These are phyloP conservation scores for Eclectus roratus DNA, from an alignment of 2,113 vertebrate species.

Conservation along the genomic window DNA sequence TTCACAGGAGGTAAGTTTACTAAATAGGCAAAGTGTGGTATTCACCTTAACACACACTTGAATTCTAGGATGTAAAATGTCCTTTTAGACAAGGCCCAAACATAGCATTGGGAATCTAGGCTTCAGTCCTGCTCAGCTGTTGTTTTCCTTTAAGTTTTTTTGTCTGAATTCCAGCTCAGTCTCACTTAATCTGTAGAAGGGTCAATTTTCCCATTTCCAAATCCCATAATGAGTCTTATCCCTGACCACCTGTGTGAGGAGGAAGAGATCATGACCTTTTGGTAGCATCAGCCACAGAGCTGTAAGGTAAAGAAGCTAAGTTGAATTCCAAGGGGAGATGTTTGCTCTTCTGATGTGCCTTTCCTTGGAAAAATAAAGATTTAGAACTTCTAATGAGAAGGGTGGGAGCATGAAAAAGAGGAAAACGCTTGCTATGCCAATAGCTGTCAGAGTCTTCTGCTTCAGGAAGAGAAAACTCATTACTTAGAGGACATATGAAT, in stretches of 20 bases:
- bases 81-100: background rate
- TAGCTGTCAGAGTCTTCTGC: background rate
- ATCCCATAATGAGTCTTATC: background rate
- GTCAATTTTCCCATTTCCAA: background rate
- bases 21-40: background rate
- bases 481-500: background rate
- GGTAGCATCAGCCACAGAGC: background rate
- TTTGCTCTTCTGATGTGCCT: background rate
- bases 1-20: background rate
- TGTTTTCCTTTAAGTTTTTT: background rate
- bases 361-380: background rate
- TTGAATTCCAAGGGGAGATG: background rate
- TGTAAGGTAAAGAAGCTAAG: background rate
- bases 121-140: background rate
- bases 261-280: background rate
- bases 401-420: background rate
- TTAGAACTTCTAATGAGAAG: background rate
- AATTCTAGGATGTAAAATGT: background rate
- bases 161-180: background rate
- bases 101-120: background rate
- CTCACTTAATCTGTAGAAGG: background rate
- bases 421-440: background rate
- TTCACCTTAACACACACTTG: background rate
- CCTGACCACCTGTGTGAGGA: background rate
- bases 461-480: background rate